Evolutionary conservation across 2,888 invertebrate genomes (phyloP).

Genomic region (Athetis lepigone): DNA sequence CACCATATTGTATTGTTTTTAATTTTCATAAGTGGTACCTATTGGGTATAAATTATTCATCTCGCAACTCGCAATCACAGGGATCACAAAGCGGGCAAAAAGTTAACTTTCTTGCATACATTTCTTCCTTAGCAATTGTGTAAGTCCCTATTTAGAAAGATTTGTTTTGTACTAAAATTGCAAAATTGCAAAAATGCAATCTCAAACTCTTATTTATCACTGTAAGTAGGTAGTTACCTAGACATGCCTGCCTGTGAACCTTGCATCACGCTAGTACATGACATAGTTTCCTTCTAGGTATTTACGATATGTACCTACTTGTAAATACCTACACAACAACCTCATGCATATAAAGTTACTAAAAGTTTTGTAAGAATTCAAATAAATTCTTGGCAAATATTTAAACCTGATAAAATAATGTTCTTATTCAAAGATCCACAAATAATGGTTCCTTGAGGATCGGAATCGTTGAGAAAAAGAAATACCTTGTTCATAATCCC

Average conservation of each 20-base stretch:
- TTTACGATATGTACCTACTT: slow-evolving; percentile 22
- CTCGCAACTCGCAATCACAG: background rate
- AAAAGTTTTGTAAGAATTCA: slow-evolving; percentile 48
- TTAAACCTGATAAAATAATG: slow-evolving; percentile 58
- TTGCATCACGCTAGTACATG: slow-evolving; percentile 16
- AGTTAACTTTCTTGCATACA: background rate
- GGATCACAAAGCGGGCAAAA: background rate
- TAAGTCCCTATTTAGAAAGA: background rate
- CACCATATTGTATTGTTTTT: background rate
- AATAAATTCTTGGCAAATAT: slow-evolving; percentile 50
- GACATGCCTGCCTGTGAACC: background rate
- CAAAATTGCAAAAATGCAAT: slow-evolving; percentile 25
- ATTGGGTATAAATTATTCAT: too few relatives aligned
- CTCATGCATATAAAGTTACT: slow-evolving; percentile 33
- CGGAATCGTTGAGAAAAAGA: slow-evolving; percentile 76
- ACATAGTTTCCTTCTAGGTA: slow-evolving; percentile 14
- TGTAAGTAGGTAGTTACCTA: too few relatives aligned
- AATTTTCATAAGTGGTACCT: background rate
- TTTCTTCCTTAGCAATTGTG: background rate
- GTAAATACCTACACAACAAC: slow-evolving; percentile 34
- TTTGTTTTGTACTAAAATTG: background rate
- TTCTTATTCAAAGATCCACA: slow-evolving; percentile 61
- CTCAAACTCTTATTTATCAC: slow-evolving; percentile 10
- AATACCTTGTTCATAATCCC: slow-evolving; percentile 86
- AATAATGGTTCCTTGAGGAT: slow-evolving; percentile 69